phyloP scores from a whole-genome alignment of 2,113 vertebrate genomes.

The Climacteris rufus region DNA sequence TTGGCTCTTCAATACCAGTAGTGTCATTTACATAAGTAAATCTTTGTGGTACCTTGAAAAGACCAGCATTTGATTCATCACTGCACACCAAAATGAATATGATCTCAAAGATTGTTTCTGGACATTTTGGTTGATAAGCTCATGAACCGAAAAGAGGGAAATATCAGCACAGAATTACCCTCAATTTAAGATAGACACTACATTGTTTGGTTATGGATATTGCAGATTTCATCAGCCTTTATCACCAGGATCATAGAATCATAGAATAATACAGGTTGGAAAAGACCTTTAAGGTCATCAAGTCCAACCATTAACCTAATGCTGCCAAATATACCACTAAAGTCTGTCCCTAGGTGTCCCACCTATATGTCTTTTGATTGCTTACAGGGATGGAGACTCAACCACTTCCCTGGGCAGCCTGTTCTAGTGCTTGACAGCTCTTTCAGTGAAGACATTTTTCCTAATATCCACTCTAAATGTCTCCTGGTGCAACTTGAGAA shows the following conservation, averaged over 20 bases:
- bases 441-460: neutral
- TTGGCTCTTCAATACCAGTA: neutral
- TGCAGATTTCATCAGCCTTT: neutral
- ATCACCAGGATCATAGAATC: neutral
- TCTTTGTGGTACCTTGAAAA: neutral
- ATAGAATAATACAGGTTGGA: rapidly evolving
- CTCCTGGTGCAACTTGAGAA: neutral
- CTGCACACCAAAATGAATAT: neutral
- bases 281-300: neutral
- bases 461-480: neutral
- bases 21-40: neutral
- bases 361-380: too few species aligned
- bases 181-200: neutral
- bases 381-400: neutral
- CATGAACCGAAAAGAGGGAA: neutral
- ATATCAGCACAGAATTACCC: neutral
- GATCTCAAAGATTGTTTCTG: neutral
- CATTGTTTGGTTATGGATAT: neutral
- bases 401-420: neutral
- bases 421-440: neutral
- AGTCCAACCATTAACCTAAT: neutral
- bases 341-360: too few species aligned
- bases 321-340: neutral
- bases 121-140: neutral
- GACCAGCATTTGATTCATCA: neutral